Evolutionary conservation across 2,888 invertebrate species (phyloP).

Genomic region (Cactoblastis cactorum): DNA sequence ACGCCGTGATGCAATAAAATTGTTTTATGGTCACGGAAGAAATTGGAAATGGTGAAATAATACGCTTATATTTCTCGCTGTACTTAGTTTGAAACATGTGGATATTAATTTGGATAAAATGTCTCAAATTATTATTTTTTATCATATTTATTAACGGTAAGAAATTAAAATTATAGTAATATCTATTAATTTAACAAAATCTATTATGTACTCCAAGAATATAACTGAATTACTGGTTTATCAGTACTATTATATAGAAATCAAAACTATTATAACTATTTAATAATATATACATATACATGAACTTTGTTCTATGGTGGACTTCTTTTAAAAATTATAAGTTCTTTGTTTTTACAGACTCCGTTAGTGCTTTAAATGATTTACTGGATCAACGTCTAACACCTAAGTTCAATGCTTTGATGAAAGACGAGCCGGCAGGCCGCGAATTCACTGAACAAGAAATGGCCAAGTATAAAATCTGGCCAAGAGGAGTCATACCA

Average conservation of each 20-base stretch:
- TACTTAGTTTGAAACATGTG: neutral
- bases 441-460: constrained; percentile 27
- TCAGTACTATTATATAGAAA: too few species aligned
- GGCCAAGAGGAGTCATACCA: constrained; percentile 52
- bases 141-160: neutral
- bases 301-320: too few species aligned
- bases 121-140: neutral
- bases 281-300: too few species aligned
- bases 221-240: too few species aligned
- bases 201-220: too few species aligned
- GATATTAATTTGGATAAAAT: neutral
- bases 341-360: too few species aligned
- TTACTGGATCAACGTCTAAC: neutral
- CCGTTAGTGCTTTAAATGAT: neutral
- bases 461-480: constrained; percentile 50
- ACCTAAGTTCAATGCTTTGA: neutral
- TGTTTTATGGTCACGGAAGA: too few species aligned
- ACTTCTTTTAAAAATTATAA: too few species aligned
- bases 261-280: too few species aligned
- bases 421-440: neutral
- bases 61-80: neutral
- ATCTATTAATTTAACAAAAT: neutral
- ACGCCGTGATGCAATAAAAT: too few species aligned
- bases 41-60: neutral
- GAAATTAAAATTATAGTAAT: neutral